Evolutionary conservation across 2,888 invertebrate genomes (phyloP).

Genomic region (Drosophila subquinaria): DNA sequence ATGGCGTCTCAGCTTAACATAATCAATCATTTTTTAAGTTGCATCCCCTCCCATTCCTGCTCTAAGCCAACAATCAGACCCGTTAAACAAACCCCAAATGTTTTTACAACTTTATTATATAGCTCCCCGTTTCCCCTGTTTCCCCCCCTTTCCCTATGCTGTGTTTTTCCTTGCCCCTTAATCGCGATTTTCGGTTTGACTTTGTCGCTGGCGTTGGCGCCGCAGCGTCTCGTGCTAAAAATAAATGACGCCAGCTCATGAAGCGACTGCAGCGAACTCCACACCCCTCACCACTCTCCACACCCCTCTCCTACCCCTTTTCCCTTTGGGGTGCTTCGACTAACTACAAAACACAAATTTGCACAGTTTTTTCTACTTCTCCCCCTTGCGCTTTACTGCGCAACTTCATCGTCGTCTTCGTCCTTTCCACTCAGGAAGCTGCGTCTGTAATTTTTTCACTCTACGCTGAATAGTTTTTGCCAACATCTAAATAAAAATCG

Average conservation of each 20-base stretch:
- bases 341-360: conserved; percentile 74
- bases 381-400: conserved; percentile 31
- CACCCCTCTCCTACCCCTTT: neutral
- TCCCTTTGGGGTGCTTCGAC: conserved; percentile 16
- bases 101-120: conserved; percentile 72
- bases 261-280: conserved; percentile 30
- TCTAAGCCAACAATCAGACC: conserved; percentile 29
- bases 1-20: conserved; percentile 54
- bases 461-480: conserved; percentile 62
- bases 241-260: conserved; percentile 66
- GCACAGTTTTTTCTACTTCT: conserved; percentile 62
- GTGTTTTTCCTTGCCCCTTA: conserved; percentile 3
- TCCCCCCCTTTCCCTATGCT: neutral
- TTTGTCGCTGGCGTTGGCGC: conserved; percentile 66
- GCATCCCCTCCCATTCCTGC: neutral
- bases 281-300: neutral
- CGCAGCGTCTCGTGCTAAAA: conserved; percentile 74
- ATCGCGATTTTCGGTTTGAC: conserved; percentile 45
- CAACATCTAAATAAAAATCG: conserved; percentile 69
- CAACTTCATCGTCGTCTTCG: conserved; percentile 55
- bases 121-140: neutral
- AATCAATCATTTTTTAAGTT: conserved; percentile 75
- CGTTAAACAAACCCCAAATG: conserved; percentile 61
- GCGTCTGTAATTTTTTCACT: conserved; percentile 63
- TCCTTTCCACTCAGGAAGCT: conserved; percentile 68